Base-by-base conservation (phyloP, 2,888 invertebrate species). In the Dasysyrphus tricinctus region DNA sequence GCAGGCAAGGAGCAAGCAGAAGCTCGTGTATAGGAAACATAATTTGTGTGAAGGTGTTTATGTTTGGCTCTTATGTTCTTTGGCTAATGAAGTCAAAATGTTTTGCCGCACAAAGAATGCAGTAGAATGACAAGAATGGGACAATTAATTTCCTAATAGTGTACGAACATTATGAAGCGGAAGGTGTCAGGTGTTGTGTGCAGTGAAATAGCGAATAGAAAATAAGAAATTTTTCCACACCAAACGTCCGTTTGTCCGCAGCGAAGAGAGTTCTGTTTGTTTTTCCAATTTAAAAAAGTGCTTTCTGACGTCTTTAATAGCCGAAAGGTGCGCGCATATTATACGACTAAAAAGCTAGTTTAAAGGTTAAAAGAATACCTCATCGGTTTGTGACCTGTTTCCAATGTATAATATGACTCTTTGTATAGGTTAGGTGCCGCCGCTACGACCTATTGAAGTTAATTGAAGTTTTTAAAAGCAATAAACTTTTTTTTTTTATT, bases 31-130 rank as follows among this genome's bases (percentile, higher is more conserved):
- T 12, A 19, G 49, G 19, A 49, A 67, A 80, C 76, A 72, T 80
- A 76, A 84, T 84, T 84, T 84, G 84, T 76, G 75, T 75, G 49
- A 65, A 84, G 80, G 80, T 84, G 83, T 79, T 74, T 79, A 56
- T 74, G 69, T 74, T 74, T 74, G 47, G 47, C 63, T 75, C 42
- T 83, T 75, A 75, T 75, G 70, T 75, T 63, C 80, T 39, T 67
- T 51, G 49, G 75, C 75, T 84, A 76, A 80, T 80, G 80, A 84
- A 84, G 84, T 80, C 80, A 84, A 80, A 72, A 80, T 75, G 44
- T 59, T 75, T 80, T 76, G 57, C 72, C 69, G 34, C 57, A 81
- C 61, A 80, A 80, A 75, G 69, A 80, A 80, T 37, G 75, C 54
- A 56, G 44, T 70, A 72, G 80, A 84, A 84, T 84, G 76, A 80